Evolutionary conservation across 2,113 vertebrate species (phyloP), one percentile per base, ranked within the genome.

Genomic region (Cephalopholis sonnerati): DNA sequence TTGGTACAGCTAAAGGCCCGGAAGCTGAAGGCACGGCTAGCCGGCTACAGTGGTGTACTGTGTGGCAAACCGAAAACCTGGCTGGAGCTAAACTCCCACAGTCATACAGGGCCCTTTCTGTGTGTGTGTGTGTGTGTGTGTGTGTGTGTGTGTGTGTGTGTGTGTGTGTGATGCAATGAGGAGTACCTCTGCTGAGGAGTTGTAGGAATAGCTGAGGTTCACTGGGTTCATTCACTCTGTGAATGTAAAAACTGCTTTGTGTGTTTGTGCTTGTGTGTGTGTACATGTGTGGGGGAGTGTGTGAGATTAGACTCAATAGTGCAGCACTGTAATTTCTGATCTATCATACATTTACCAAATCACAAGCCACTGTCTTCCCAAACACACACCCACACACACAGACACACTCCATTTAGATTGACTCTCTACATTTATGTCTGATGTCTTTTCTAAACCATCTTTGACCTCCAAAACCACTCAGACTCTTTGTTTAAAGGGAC

Each of bases 21-120:
- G 78, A 83, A 83, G 58, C 20, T 70, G 25, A 68, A 79, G 84
- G 72, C 67, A 73, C 5, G 22, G 48, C 57, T 51, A 74, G 76
- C 61, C 11, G 27, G 84, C 81, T 79, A 91, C 78, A 92, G 90
- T 77, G 78, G 81, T 77, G 83, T 71, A 88, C 79, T 88, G 83
- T 91, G 83, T 93, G 89, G 86, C 89, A 87, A 89, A 90, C 53
- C 8, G 41, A 2, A 68, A 80, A 66, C 79, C 66, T 66, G 75
- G 36, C 81, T 57, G 65, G 36, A 80, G 82, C 70, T 50, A 18
- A 75, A 86, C 55, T 87, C 55, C 53, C 65, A 85, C 55, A 85
- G 76, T 18, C 54, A 44, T 58, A 93, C 86, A 93, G 85, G 90
- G 85, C n/a, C 17, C 59, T 71, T 53, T 91, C 51, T 86, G 64